Percentiles rank a stretch among this genome's conserved stretches.
Conservation (phyloP, 1,140 invertebrate genomes). For the Acromyrmex charruanus region DNA sequence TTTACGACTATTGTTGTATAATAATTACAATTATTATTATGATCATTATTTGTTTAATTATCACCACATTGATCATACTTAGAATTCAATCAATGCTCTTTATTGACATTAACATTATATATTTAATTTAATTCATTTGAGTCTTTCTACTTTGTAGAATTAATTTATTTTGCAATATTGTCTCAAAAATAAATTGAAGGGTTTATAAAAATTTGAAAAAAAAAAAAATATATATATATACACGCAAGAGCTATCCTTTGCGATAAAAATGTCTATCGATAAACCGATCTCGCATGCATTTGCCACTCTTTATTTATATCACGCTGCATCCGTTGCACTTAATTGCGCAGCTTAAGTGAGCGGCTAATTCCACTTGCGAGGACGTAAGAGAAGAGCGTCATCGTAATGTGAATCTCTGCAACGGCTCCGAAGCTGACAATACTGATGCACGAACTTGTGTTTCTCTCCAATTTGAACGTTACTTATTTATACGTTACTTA, state of each 20-base stretch:
- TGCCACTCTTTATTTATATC: conserved; percentile 35
- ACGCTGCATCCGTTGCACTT: conserved; percentile 15
- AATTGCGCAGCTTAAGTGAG: conserved; percentile 17
- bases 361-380: conserved; percentile 27
- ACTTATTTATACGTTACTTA: not conserved
- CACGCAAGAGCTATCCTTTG: not conserved
- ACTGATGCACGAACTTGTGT: not conserved
- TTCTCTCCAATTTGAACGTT: not conserved
- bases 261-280: conserved; percentile 28
- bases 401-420: not conserved
- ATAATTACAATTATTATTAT: too few species aligned
- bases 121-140: too few species aligned
- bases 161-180: too few species aligned
- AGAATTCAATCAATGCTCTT: too few species aligned
- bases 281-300: not conserved
- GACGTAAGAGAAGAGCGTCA: conserved; percentile 3
- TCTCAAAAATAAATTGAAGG: not conserved
- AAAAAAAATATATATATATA: not conserved
- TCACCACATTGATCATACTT: too few species aligned
- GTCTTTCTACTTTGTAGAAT: too few species aligned
- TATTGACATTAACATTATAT: too few species aligned
- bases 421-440: not conserved
- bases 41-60: too few species aligned
- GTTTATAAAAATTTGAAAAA: not conserved
- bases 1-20: too few species aligned